These are phyloP conservation scores for Psittacus erithacus DNA, from an alignment of 2,113 vertebrate species.

Conservation along the genomic window DNA sequence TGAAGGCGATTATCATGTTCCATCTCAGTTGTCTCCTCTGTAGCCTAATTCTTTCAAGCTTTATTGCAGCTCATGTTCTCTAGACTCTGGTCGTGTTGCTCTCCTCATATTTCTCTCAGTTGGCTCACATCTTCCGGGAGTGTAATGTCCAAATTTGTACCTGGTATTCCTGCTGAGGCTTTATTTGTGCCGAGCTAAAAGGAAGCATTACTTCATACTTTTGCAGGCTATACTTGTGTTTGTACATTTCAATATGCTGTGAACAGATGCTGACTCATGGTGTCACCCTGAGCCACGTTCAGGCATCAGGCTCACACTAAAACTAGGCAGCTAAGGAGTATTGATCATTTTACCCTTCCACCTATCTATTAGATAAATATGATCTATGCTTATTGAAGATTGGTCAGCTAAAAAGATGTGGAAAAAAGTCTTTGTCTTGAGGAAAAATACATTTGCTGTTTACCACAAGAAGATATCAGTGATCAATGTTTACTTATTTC, in stretches of 20 bases:
- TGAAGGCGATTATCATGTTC: conserved; percentile 40
- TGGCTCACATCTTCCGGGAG: neutral
- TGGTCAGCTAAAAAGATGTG: neutral
- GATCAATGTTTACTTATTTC: neutral
- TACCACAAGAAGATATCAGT: neutral
- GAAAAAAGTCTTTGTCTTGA: neutral
- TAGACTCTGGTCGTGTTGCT: conserved; percentile 1
- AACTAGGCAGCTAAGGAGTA: neutral
- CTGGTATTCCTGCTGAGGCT: neutral
- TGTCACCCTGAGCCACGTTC: conserved; percentile 17
- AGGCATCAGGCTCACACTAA: neutral
- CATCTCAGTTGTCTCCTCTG: conserved; percentile 25
- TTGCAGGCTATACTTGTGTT: neutral
- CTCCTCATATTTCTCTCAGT: neutral
- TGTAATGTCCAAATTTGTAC: neutral
- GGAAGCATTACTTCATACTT: neutral
- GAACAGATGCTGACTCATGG: conserved; percentile 5
- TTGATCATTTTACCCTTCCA: neutral
- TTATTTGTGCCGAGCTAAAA: neutral
- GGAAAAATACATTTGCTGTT: neutral
- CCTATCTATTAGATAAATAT: neutral
- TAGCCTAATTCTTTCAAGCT: conserved; percentile 27
- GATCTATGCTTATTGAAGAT: neutral
- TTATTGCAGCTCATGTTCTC: neutral
- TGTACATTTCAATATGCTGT: conserved; percentile 3